Evolutionary conservation across 2,113 vertebrate species (phyloP), one percentile per base, ranked within the genome.

Genomic region (Sapayoa aenigma): DNA sequence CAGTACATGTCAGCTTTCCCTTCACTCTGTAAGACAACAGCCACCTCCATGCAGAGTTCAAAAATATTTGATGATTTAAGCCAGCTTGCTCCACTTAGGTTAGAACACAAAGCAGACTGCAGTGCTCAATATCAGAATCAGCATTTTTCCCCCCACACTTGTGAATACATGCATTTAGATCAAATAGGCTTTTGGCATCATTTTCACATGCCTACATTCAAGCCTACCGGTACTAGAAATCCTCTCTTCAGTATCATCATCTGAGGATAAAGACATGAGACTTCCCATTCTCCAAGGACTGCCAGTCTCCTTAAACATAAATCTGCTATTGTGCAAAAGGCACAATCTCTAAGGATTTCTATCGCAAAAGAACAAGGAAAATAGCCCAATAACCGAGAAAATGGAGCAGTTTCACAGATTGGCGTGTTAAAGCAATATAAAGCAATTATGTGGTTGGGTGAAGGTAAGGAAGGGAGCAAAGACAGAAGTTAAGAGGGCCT

Each of bases 401-500:
- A 94, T n/a, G 68, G 83, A 95, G 92, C 77, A 88, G 95, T 96
- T 97, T 95, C 93, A 71, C 69, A 96, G 91, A 89, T 71, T 84
- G 77, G 83, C 16, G 94, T 96, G 95, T 96, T 78, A 94, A 95
- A 96, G 96, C 7, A 80, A 95, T 96, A 97, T 84, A 88, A 95
- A 96, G 94, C 95, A 96, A 95, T 93, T 96, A 92, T 89, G 83
- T 97, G 94, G 95, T 96, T 96, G 96, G 91, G 80, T 97, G 95
- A 96, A 96, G 96, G 96, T 91, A 89, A 14, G 79, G 94, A 95
- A 91, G 73, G 82, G 89, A 96, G 95, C 47, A 84, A 95, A 92
- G 92, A 75, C 91, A 91, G n/a, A 42, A 92, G 82, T 85, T 94
- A 86, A 94, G 77, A 42, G 55, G 89, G 60, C 90, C 89, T 94